A percentile compares a stretch with the other conserved stretches of the same genome.
These are phyloP conservation scores for Glyphotaelius pellucidus DNA, from an alignment of 2,888 invertebrate genomes.

Conservation along the genomic window DNA sequence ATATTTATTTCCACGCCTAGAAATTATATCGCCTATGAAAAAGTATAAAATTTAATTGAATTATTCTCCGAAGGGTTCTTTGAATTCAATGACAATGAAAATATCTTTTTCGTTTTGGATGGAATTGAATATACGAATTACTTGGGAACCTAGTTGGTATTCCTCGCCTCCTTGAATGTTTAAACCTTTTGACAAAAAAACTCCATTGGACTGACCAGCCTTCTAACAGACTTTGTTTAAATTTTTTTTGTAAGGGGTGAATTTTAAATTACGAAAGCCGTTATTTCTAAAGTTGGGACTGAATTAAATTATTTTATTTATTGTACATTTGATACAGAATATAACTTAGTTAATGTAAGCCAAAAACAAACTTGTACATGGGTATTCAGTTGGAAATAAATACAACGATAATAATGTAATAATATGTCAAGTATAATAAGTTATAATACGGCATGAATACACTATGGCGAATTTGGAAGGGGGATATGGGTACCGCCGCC, in stretches of 20 bases:
- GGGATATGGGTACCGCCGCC: too few species aligned
- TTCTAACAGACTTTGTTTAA: not conserved
- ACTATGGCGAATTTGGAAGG: too few species aligned
- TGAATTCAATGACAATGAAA: not conserved
- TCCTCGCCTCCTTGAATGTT: constrained; percentile 24
- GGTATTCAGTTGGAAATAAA: too few species aligned
- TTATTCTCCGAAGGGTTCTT: not conserved
- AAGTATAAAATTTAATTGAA: not conserved
- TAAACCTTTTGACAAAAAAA: constrained; percentile 13
- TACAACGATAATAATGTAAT: too few species aligned
- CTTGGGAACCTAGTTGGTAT: constrained; percentile 11
- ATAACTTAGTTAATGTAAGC: too few species aligned
- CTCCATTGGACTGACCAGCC: not conserved
- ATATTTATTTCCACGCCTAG: not conserved
- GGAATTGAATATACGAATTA: not conserved
- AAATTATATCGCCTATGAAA: not conserved
- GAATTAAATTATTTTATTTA: not conserved
- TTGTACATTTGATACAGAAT: too few species aligned
- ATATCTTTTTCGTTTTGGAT: not conserved
- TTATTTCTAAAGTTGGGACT: not conserved
- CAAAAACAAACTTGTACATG: too few species aligned
- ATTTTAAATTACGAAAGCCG: constrained; percentile 19
- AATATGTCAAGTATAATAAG: too few species aligned
- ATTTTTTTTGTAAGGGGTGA: not conserved
- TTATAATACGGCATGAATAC: too few species aligned